Conservation (phyloP, 2,888 invertebrate species). For the Exocentrus adspersus region DNA sequence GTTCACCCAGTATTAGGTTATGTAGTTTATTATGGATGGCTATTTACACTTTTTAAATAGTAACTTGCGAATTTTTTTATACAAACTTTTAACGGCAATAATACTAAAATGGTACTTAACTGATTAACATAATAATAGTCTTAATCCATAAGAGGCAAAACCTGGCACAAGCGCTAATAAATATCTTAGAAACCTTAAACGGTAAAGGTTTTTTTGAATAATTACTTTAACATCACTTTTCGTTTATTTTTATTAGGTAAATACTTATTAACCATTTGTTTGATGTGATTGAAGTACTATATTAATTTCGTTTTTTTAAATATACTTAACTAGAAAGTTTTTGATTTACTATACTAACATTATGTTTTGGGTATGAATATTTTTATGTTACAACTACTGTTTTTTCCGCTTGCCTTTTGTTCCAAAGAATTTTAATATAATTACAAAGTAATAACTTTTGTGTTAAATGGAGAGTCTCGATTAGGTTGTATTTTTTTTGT, state of each 20-base stretch:
- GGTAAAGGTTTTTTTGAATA: not conserved
- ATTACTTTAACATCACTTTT: no score
- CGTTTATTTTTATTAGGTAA: no score
- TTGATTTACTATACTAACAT: conserved; percentile 9
- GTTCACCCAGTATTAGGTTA: conserved; percentile 10
- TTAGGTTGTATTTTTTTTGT: conserved; percentile 1
- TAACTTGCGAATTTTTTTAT: conserved; percentile 14
- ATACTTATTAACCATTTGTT: no score
- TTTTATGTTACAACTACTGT: not conserved
- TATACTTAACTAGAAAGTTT: no score
- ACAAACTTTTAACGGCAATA: conserved; percentile 12
- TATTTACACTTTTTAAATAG: not conserved
- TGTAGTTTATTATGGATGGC: conserved; percentile 16
- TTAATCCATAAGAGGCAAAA: not conserved
- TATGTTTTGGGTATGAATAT: not conserved
- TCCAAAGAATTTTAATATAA: conserved; percentile 9
- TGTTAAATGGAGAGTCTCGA: not conserved
- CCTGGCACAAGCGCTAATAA: conserved; percentile 1
- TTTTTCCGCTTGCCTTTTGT: not conserved
- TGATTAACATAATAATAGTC: not conserved
- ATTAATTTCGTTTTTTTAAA: no score
- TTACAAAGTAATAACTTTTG: conserved; percentile 7
- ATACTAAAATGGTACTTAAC: conserved; percentile 14
- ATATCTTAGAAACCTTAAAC: no score
- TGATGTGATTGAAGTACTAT: no score